Evolutionary conservation across 1,140 invertebrate species (phyloP).

Genomic region (Panagrolaimus sp.): DNA sequence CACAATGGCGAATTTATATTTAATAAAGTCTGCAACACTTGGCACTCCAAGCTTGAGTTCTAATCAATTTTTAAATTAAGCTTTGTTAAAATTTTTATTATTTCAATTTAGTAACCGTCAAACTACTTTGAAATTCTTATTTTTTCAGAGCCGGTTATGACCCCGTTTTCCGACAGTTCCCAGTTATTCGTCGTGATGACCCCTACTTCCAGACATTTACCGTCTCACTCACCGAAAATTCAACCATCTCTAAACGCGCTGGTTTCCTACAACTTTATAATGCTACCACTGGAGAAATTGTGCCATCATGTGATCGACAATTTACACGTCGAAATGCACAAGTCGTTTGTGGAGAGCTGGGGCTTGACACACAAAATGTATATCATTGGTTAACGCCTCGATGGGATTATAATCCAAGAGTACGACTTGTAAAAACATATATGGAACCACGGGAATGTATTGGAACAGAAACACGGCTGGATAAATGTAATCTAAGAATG

Average conservation of each 20-base stretch:
- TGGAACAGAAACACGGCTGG: conserved; percentile 75
- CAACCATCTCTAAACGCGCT: conserved; percentile 55
- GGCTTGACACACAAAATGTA: conserved; percentile 78
- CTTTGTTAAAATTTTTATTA: no score
- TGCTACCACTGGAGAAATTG: conserved; percentile 85
- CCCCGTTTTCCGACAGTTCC: conserved; percentile 48
- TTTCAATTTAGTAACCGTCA: no score
- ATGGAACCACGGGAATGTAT: conserved; percentile 77
- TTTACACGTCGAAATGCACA: conserved; percentile 89
- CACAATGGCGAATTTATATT: no score
- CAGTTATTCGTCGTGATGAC: conserved; percentile 43
- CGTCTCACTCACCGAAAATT: conserved; percentile 54
- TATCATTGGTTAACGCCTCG: conserved; percentile 63
- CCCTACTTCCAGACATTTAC: conserved; percentile 46
- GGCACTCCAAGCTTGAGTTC: no score
- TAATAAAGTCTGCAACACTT: no score
- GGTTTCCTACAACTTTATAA: conserved; percentile 92
- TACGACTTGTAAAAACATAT: conserved; percentile 77
- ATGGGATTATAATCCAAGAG: conserved; percentile 60
- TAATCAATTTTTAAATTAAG: no score
- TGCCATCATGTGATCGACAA: conserved; percentile 85
- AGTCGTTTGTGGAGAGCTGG: conserved; percentile 88
- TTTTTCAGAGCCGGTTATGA: conserved; percentile 28
- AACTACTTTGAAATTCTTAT: no score
- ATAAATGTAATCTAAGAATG: conserved; percentile 68